Conservation (phyloP, 37 sponge, comb jelly and placozoan species). For the Oopsacas minuta region DNA sequence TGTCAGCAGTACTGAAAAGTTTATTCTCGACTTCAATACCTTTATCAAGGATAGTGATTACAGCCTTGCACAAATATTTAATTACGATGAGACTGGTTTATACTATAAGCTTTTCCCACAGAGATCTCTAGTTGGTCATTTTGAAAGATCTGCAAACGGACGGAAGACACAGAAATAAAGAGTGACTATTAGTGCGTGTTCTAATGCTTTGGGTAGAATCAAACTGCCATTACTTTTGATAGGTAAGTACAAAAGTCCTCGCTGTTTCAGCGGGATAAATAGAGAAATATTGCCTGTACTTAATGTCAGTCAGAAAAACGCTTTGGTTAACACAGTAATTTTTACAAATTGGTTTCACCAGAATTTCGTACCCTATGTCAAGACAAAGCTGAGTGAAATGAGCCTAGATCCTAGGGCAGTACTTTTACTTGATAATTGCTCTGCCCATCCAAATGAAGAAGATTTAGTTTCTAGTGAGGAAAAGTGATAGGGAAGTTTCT, state of each 20-base stretch:
- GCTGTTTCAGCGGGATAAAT: slow-evolving; percentile 33
- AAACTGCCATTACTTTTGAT: slow-evolving; percentile 34
- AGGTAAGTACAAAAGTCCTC: slow-evolving; percentile 31
- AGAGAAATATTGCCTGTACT: slow-evolving; percentile 19
- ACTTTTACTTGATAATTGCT: slow-evolving; percentile 21
- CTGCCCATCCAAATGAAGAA: slow-evolving; percentile 22
- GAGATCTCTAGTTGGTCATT: neutral
- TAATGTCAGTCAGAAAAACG: slow-evolving; percentile 16
- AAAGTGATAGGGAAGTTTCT: slow-evolving; percentile 28
- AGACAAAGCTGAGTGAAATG: neutral
- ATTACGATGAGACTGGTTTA: slow-evolving; percentile 43
- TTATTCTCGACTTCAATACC: neutral
- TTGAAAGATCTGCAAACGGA: slow-evolving; percentile 22
- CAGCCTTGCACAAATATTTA: slow-evolving; percentile 25
- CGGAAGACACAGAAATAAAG: slow-evolving; percentile 20
- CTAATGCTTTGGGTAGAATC: slow-evolving; percentile 21
- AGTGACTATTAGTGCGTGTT: slow-evolving; percentile 24
- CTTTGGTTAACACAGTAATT: slow-evolving; percentile 15
- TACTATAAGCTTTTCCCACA: slow-evolving; percentile 31
- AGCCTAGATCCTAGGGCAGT: slow-evolving; percentile 17
- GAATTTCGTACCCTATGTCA: slow-evolving; percentile 37
- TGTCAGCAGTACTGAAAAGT: neutral
- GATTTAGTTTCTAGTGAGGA: slow-evolving; percentile 18
- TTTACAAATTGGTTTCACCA: slow-evolving; percentile 49
- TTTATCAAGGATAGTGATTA: slow-evolving; percentile 23